Percentiles rank a stretch among this genome's conserved stretches.
Conservation (phyloP, 2,113 vertebrate species). For the Oreotrochilus melanogaster region DNA sequence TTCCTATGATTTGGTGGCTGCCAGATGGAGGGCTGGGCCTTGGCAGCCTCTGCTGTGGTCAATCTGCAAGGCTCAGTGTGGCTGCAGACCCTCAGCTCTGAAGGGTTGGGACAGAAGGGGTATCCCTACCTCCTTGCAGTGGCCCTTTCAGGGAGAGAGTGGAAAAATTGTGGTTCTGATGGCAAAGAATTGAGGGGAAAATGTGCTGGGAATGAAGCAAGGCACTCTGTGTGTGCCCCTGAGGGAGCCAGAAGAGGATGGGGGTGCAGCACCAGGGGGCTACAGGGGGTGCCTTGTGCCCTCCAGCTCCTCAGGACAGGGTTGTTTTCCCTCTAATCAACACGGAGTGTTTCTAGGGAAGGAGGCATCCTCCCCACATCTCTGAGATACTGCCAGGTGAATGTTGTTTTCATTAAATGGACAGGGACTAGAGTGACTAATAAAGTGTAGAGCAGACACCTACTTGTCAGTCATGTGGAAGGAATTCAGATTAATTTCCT, state of each 20-base stretch:
- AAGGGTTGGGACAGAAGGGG: not conserved
- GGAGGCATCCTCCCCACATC: not conserved
- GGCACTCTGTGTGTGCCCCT: fast-evolving
- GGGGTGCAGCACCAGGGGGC: too few species aligned
- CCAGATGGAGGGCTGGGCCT: fast-evolving
- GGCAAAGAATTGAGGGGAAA: not conserved
- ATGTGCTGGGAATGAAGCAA: fast-evolving
- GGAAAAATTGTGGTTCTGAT: not conserved
- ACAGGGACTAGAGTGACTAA: not conserved
- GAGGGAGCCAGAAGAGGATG: too few species aligned
- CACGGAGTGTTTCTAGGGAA: not conserved
- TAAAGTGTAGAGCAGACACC: not conserved
- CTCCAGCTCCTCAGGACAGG: not conserved
- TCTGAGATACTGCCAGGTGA: not conserved
- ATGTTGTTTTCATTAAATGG: not conserved
- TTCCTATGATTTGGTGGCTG: not conserved
- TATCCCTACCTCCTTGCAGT: not conserved
- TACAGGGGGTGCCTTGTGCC: too few species aligned
- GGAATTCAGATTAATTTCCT: not conserved
- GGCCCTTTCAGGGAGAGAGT: not conserved
- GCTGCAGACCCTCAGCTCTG: fast-evolving
- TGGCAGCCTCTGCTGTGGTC: fast-evolving
- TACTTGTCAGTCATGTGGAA: not conserved
- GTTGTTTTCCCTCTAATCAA: not conserved
- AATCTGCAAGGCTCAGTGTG: fast-evolving